Evolutionary conservation across 2,797 vertebrate species (phyloP).

Genomic region (Acanthiza pusilla): DNA sequence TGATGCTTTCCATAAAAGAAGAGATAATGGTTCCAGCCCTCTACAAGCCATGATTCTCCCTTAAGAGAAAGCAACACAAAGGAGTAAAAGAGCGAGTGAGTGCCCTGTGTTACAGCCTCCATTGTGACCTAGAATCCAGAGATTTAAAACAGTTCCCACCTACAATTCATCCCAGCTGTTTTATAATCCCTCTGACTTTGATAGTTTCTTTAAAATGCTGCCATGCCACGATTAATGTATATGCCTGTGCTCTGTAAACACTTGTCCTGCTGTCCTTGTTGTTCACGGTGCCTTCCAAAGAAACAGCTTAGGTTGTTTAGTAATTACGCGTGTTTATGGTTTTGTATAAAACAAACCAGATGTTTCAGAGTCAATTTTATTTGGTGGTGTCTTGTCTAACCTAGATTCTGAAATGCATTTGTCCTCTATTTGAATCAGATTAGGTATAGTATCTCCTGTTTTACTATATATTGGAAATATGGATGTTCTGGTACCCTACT

Average conservation of each 20-base stretch:
- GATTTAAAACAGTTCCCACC: conserved; percentile 8
- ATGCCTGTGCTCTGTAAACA: neutral
- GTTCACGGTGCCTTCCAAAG: neutral
- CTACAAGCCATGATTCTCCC: neutral
- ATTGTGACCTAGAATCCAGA: conserved; percentile 25
- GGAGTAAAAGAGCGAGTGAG: neutral
- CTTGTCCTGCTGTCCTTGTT: conserved; percentile 17
- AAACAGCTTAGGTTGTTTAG: neutral
- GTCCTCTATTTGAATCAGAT: neutral
- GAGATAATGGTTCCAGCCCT: neutral
- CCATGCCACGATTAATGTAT: neutral
- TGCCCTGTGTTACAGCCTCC: neutral
- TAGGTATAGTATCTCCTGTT: neutral
- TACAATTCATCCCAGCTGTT: conserved; percentile 27
- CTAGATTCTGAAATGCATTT: neutral
- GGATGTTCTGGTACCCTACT: neutral
- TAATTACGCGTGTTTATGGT: neutral
- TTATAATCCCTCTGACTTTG: conserved; percentile 40
- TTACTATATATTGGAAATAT: neutral
- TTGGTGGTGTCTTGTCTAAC: neutral
- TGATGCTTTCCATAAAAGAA: conserved; percentile 2
- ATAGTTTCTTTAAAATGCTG: conserved; percentile 30
- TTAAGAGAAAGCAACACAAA: neutral
- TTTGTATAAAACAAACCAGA: conserved; percentile 8
- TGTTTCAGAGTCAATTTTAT: conserved; percentile 1